Evolutionary conservation across 2,113 vertebrate species (phyloP), one percentile per base, ranked within the genome.

Genomic region (Pogonocichla stellata): DNA sequence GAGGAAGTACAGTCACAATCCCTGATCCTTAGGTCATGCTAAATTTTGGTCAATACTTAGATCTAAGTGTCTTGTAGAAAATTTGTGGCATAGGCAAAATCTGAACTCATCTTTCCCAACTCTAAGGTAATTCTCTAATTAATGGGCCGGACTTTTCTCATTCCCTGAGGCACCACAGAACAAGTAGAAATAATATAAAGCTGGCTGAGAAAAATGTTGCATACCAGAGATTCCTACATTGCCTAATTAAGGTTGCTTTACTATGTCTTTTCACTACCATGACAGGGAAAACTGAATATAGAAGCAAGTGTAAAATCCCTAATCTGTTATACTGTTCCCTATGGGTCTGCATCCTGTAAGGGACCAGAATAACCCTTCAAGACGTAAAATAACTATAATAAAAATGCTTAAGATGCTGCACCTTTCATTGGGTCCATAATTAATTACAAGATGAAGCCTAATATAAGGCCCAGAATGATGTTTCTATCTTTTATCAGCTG

Each of bases 111-210:
- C 45, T 73, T 80, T 80, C 71, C 51, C 34, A 90, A 1, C 12
- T 86, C 22, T 42, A 80, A 77, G 24, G 4, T 94, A 92, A 86
- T 94, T 93, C 50, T 85, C 78, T 94, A 87, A 95, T 92, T 88
- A 95, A 90, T 58, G 58, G 54, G 38, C 38, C 50, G 87, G 66
- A 90, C 5, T 66, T n/a, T 51, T 77, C 34, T 88, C 31, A 83
- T 73, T 92, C 64, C 84, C 66, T 33, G 47, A 90, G 92, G 92
- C 79, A 74, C 38, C 51, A 19, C 0, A 66, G 56, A 69, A 92
- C 38, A 94, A 73, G 64, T 3, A 50, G 24, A 43, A 94, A 87
- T 71, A 94, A 89, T 54, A 93, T 11, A 92, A 82, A 90, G 67
- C 71, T 92, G 71, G 33, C 42, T 80, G 82, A 77, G 85, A 81